Percentiles rank a stretch among this genome's conserved stretches.
Evolutionary conservation across 2,113 vertebrate species (phyloP).

Genomic region (Laticauda colubrina): DNA sequence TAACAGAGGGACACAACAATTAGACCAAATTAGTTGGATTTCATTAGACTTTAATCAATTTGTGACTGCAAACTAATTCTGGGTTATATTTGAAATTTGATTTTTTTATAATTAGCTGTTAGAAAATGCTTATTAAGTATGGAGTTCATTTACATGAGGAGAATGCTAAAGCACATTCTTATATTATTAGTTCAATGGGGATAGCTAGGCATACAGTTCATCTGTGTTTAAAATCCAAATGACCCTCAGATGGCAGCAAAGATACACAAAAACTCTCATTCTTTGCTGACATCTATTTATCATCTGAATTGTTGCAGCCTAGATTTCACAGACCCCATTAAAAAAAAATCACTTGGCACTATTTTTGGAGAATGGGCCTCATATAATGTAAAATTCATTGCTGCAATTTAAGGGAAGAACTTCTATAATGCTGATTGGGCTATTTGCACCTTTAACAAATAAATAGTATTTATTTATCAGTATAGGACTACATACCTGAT

Average conservation of each 20-base stretch:
- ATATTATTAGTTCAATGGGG: slow-evolving; percentile 38
- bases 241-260: background rate
- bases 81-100: slow-evolving; percentile 57
- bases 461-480: background rate
- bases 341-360: background rate
- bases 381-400: background rate
- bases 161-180: slow-evolving; percentile 45
- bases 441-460: background rate
- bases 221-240: background rate
- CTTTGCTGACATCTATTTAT: background rate
- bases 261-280: background rate
- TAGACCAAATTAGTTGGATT: slow-evolving; percentile 73
- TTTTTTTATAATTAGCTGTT: slow-evolving; percentile 64
- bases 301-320: background rate
- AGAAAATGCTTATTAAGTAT: slow-evolving; percentile 56
- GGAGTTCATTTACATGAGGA: slow-evolving; percentile 51
- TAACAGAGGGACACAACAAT: slow-evolving; percentile 70
- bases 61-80: slow-evolving; percentile 59
- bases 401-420: background rate
- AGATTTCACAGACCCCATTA: background rate
- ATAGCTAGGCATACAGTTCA: slow-evolving; percentile 31
- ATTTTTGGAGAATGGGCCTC: background rate
- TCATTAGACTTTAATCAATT: slow-evolving; percentile 71
- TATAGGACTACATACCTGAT: background rate
- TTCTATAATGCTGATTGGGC: background rate